Base-by-base conservation (phyloP, 2,888 invertebrate species). In the Carabus problematicus region DNA sequence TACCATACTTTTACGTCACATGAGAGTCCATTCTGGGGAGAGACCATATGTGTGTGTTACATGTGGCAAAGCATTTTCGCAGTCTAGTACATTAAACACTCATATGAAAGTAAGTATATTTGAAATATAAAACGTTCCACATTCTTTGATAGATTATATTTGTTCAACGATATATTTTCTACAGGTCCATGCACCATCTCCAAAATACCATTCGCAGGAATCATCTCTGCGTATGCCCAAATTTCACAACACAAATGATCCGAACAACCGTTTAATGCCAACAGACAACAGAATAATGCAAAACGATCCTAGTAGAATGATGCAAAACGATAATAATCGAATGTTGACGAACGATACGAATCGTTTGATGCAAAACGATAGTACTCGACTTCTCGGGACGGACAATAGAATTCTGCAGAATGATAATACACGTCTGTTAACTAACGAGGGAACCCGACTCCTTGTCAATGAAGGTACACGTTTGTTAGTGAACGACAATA, bases 21-120 rank as follows among this genome's bases (percentile, higher is more conserved):
- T 82, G 82, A 75, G 82, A 8, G 82, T 82, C 2, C 82, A 82
- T 76, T 82, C 82, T 3, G 82, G 82, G 8, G 82, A 82, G 72
- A 73, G 82, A 19, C 82, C 82, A 0, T 82, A 82, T 68, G 82
- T 82, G 45, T 82, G 82, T 72, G 82, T 82, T 7, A 82, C 80
- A 9, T 82, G 82, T 64, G 82, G 82, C 4, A 82, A 82, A 73
- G 82, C 82, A 0, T 82, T 82, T 71, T 82, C 82, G 2, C 82
- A 82, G 71, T 82, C 82, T 0, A 82, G 82, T 71, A 82, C 82
- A 2, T 74, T 82, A 8, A 82, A 82, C 70, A 82, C 82, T 6
- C 82, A 82, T 69, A 82, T 82, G 82, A 82, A 82, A 77, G 81
- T 82, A 74, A 70, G 40, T 19, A 12, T 29, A 29, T 29, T 3